These are phyloP conservation scores for Siphlonurus alternatus DNA, from an alignment of 2,888 invertebrate genomes.

Conservation along the genomic window DNA sequence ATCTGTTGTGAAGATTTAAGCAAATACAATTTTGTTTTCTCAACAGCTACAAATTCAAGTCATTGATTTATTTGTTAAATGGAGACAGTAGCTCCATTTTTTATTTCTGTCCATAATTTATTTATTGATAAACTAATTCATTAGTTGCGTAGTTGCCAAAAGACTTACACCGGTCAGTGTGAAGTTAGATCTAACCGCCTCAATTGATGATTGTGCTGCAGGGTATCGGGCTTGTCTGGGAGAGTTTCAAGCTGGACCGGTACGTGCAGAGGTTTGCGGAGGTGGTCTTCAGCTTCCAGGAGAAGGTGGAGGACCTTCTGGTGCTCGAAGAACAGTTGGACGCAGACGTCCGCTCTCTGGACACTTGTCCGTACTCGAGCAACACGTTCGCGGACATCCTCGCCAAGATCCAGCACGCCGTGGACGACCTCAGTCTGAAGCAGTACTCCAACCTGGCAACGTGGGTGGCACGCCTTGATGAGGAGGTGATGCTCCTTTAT, in stretches of 20 bases:
- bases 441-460: slow-evolving; percentile 95
- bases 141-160: no score
- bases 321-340: slow-evolving; percentile 94
- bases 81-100: no score
- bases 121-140: no score
- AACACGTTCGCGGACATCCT: slow-evolving; percentile 85
- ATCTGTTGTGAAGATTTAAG: no score
- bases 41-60: no score
- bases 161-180: no score
- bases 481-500: slow-evolving; percentile 42
- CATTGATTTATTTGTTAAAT: no score
- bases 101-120: no score
- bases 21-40: no score
- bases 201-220: slow-evolving; percentile 19
- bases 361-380: slow-evolving; percentile 94
- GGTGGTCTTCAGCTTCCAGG: slow-evolving; percentile 89
- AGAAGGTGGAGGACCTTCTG: slow-evolving; percentile 92
- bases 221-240: slow-evolving; percentile 94
- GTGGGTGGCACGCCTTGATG: slow-evolving; percentile 91
- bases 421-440: slow-evolving; percentile 89
- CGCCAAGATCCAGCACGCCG: slow-evolving; percentile 88
- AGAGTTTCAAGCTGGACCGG: slow-evolving; percentile 95
- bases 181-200: no score
- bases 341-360: slow-evolving; percentile 85
- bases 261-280: slow-evolving; percentile 95